Base-by-base conservation (phyloP, 2,797 vertebrate species). In the Varecia variegata region DNA sequence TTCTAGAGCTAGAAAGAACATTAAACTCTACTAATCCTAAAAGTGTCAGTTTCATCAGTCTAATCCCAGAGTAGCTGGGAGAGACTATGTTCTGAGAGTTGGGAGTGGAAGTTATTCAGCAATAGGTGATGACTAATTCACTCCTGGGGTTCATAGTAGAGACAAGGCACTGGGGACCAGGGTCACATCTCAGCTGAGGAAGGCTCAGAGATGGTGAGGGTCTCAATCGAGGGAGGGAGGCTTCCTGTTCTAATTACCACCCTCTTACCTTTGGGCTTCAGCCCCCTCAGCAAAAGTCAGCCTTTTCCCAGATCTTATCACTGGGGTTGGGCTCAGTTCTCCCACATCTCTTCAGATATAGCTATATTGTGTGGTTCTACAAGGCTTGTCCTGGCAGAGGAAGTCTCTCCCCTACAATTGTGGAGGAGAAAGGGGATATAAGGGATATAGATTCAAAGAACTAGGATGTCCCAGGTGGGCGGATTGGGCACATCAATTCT, bases 1-100 rank as follows among this genome's bases (percentile, higher is more conserved):
- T 87, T 43, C 93, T 45, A 84, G 52, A 74, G 9, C 14, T 32
- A 35, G 52, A 71, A 95, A 93, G 73, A 65, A 93, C 52, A 70
- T 58, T 45, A 23, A 87, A 67, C 5, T 88, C 25, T 14, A 95
- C 35, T 81, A 85, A 76, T 32, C 32, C 27, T 45, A 7, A 35
- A 88, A 27, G 38, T 40, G 11, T 94, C 14, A 25, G 35, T 40
- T 38, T 90, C 25, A 71, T 74, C 50, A 1, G 11, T 80, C 35
- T 40, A 35, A 38, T 70, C 30, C 21, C 21, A 92, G 60, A 81
- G 12, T 23, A 54, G 7, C 12, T 58, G 27, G 25, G 5, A 4
- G 62, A 77, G 84, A 77, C 32, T 43, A 2, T 35, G 35, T 62
- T 40, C 68, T 40, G 14, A 45, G 40, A 70, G 40, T 27, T 27